These are phyloP conservation scores for Astreopora myriophthalma DNA, from an alignment of 64 coral and sea anemone species.

Conservation along the genomic window DNA sequence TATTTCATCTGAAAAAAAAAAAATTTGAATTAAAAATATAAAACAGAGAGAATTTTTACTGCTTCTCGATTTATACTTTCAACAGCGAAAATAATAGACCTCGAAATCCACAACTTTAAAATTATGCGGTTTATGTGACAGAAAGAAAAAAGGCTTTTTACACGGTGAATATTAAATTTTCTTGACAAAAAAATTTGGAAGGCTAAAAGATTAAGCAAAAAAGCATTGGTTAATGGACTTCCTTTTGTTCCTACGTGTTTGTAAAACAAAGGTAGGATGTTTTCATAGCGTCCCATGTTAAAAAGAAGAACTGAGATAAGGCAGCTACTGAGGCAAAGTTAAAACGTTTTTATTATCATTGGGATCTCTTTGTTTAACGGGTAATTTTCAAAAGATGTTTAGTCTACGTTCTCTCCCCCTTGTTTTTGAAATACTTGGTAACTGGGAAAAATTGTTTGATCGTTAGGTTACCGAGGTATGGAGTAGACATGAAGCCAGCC, in stretches of 20 bases:
- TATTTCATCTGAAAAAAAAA: too few species aligned
- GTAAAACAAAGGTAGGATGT: neutral
- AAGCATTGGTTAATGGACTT: neutral
- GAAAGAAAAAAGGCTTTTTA: too few species aligned
- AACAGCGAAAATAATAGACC: too few species aligned
- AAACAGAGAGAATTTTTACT: too few species aligned
- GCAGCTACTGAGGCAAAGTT: neutral
- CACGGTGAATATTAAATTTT: too few species aligned
- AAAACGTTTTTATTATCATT: neutral
- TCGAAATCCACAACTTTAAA: too few species aligned
- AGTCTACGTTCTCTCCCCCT: neutral
- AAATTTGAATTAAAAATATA: too few species aligned
- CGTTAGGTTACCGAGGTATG: neutral
- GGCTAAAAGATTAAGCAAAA: neutral
- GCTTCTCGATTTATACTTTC: too few species aligned
- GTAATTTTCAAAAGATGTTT: neutral
- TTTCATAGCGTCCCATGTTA: neutral
- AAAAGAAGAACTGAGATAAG: neutral
- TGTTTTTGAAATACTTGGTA: neutral
- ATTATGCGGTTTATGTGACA: too few species aligned
- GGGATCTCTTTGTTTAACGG: neutral
- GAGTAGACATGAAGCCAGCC: too few species aligned
- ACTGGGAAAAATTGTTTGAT: neutral
- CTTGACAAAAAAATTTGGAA: too few species aligned
- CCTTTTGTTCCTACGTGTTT: neutral